phyloP scores from a whole-genome alignment of 1,140 invertebrate genomes.

The Helicoverpa armigera region DNA sequence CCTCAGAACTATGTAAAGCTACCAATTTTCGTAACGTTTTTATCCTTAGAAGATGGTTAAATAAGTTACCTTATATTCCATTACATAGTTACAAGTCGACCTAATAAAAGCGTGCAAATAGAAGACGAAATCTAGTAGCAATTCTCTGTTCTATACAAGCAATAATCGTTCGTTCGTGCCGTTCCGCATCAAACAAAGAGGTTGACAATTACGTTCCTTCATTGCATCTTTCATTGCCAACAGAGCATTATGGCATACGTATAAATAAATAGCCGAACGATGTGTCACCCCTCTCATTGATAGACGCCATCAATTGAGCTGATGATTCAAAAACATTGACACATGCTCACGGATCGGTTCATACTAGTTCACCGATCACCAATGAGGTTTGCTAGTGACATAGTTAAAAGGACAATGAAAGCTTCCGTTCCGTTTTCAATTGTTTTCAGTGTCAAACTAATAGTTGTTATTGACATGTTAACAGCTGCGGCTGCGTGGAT shows the following conservation, averaged over 20 bases:
- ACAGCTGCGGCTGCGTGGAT: background rate
- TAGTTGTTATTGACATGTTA: background rate
- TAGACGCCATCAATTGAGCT: slow-evolving; percentile 60
- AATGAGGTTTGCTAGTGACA: background rate
- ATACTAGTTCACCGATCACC: slow-evolving; percentile 21
- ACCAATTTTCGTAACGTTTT: no score
- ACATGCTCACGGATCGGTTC: slow-evolving; percentile 52
- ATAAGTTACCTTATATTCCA: no score
- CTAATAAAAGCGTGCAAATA: background rate
- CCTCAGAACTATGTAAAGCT: no score
- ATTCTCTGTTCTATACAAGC: background rate
- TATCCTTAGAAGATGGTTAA: no score
- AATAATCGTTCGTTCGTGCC: background rate
- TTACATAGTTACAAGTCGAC: no score
- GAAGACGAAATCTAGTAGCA: background rate
- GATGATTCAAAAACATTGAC: slow-evolving; percentile 72
- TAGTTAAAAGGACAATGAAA: slow-evolving; percentile 21
- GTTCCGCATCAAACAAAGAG: slow-evolving; percentile 11
- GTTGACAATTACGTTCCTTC: slow-evolving; percentile 13
- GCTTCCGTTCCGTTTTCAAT: slow-evolving; percentile 32
- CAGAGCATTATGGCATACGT: background rate
- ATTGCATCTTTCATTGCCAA: slow-evolving; percentile 5
- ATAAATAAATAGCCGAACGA: slow-evolving; percentile 34
- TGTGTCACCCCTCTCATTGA: slow-evolving; percentile 44
- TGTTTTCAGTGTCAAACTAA: slow-evolving; percentile 6